Conservation (phyloP, 1,140 invertebrate species). For the Paramacrobiotus metropolitanus region DNA sequence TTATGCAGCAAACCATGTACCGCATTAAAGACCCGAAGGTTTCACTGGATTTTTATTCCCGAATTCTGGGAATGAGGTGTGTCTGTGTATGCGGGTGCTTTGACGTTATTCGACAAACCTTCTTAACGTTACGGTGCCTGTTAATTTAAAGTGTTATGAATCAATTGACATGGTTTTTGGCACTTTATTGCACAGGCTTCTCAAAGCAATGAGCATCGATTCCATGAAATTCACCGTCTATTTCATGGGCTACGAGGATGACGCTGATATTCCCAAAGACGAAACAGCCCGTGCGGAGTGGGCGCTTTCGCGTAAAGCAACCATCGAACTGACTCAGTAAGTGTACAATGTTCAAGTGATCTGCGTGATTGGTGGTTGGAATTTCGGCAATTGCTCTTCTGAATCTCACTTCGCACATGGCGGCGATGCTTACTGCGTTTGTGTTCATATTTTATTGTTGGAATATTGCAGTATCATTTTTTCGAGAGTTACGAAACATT, state of each 20-base stretch:
- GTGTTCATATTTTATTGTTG: no score
- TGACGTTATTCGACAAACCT: background rate
- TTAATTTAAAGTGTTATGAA: conserved; percentile 10
- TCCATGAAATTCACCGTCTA: conserved; percentile 70
- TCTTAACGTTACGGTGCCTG: conserved; percentile 1
- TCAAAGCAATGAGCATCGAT: conserved; percentile 68
- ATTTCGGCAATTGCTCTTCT: no score
- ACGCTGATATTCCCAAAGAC: conserved; percentile 40
- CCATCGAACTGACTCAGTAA: conserved; percentile 74
- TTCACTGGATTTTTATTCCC: conserved; percentile 68
- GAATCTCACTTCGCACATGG: no score
- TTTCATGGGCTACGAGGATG: conserved; percentile 72
- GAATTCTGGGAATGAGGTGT: conserved; percentile 61
- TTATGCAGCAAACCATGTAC: conserved; percentile 90
- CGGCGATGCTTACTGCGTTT: no score
- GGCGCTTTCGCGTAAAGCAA: conserved; percentile 58
- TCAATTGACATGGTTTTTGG: conserved; percentile 7
- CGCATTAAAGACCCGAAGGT: conserved; percentile 68
- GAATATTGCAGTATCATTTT: no score
- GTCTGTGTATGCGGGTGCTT: no score
- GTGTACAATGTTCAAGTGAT: no score
- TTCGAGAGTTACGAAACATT: no score
- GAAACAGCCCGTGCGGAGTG: conserved; percentile 39
- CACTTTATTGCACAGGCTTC: conserved; percentile 26
- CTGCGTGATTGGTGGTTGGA: no score